Conservation (phyloP, 2,113 vertebrate genomes). For the Mus musculus region DNA sequence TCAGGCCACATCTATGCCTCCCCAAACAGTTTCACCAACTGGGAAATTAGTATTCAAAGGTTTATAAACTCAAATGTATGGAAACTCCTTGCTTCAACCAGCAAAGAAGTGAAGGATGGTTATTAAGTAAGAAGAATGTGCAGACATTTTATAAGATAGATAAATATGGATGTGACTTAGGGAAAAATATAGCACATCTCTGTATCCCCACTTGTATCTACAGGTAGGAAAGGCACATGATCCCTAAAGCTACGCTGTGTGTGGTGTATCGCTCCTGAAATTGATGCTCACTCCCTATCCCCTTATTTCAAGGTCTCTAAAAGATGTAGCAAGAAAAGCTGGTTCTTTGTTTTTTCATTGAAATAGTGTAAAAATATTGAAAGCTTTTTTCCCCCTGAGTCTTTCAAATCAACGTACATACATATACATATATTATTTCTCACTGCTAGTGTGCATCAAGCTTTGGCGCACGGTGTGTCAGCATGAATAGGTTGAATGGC, state of each 20-base stretch:
- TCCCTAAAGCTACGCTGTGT: background rate
- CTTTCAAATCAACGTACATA: background rate
- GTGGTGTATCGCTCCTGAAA: background rate
- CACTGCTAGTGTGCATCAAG: background rate
- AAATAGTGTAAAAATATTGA: background rate
- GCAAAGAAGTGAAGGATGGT: background rate
- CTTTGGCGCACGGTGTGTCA: constrained; percentile 41
- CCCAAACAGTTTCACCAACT: background rate
- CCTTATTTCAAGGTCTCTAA: background rate
- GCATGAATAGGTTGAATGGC: constrained; percentile 51
- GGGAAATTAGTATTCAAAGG: background rate
- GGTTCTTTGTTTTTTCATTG: background rate
- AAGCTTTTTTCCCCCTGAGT: background rate
- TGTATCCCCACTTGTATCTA: background rate
- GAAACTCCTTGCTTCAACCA: background rate
- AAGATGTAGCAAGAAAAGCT: background rate
- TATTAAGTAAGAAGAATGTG: background rate
- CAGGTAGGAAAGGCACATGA: background rate
- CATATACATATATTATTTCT: background rate
- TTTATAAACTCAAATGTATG: no score
- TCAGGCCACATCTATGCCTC: background rate
- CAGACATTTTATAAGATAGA: background rate
- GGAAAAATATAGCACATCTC: background rate
- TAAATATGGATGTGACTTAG: background rate
- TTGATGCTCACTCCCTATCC: background rate